A percentile compares a stretch with the other conserved stretches of the same genome.
phyloP scores from a whole-genome alignment of 2,888 invertebrate genomes.

The Andrena hattorfiana region DNA sequence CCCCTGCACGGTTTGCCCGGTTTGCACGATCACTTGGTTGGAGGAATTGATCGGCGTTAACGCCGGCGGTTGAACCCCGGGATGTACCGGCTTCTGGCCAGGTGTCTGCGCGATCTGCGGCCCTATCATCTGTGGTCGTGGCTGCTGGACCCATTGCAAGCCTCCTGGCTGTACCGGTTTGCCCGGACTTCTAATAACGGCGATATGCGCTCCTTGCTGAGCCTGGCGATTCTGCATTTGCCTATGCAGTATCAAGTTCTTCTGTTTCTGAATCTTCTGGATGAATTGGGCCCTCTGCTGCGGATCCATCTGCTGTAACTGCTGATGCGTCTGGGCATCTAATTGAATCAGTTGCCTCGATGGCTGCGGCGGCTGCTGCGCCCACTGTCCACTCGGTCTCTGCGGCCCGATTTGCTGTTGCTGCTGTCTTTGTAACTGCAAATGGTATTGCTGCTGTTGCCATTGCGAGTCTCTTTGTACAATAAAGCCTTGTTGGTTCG shows the following conservation, averaged over 20 bases:
- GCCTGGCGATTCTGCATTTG: constrained; percentile 87
- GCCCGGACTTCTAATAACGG: constrained; percentile 89
- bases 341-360: constrained; percentile 91
- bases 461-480: constrained; percentile 88
- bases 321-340: constrained; percentile 93
- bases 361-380: constrained; percentile 87
- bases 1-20: constrained; percentile 75
- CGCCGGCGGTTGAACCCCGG: constrained; percentile 82
- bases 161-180: constrained; percentile 87
- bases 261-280: constrained; percentile 90
- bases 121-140: constrained; percentile 87
- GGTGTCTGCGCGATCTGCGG: constrained; percentile 84
- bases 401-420: constrained; percentile 82
- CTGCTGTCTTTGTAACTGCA: constrained; percentile 85
- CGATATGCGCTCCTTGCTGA: constrained; percentile 88
- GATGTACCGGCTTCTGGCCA: constrained; percentile 82
- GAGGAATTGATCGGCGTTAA: constrained; percentile 81
- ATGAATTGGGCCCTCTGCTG: constrained; percentile 93
- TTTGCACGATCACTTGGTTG: constrained; percentile 78
- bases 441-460: constrained; percentile 86
- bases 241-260: constrained; percentile 86
- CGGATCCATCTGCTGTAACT: constrained; percentile 93
- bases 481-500: constrained; percentile 81
- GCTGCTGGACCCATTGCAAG: constrained; percentile 89
- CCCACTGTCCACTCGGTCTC: constrained; percentile 82